phyloP scores from a whole-genome alignment of 2,888 invertebrate genomes.

The Xanthorhoe designata region DNA sequence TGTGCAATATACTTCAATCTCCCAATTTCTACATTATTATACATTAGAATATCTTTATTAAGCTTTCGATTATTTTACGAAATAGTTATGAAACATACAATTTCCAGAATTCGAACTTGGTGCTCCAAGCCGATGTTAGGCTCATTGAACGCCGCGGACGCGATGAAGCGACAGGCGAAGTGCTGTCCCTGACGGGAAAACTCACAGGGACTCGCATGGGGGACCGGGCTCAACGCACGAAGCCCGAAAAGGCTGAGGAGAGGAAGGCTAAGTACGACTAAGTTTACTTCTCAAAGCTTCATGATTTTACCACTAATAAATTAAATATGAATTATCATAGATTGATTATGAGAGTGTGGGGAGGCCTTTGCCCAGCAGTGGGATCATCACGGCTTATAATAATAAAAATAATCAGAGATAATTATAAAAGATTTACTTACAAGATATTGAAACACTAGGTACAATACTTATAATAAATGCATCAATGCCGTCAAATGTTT shows the following conservation, averaged over 20 bases:
- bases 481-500: no score
- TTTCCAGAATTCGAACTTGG: conserved; percentile 98
- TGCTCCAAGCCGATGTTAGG: conserved; percentile 99
- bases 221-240: conserved; percentile 95
- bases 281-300: no score
- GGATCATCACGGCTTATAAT: no score
- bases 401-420: no score
- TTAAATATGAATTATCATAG: no score
- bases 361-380: no score
- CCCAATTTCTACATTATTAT: neutral
- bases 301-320: no score
- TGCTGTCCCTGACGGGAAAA: conserved; percentile 97
- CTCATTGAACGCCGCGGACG: conserved; percentile 97
- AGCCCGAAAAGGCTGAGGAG: conserved; percentile 97
- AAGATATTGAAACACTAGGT: no score
- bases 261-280: conserved; percentile 93
- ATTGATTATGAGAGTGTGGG: no score
- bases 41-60: neutral
- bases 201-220: conserved; percentile 97
- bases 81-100: neutral
- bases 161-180: conserved; percentile 99
- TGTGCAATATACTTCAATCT: conserved; percentile 51
- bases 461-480: no score
- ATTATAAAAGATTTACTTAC: no score
- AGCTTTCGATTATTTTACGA: neutral